Base-by-base conservation (phyloP, 1,140 invertebrate genomes). In the Diploscapter pachys region DNA sequence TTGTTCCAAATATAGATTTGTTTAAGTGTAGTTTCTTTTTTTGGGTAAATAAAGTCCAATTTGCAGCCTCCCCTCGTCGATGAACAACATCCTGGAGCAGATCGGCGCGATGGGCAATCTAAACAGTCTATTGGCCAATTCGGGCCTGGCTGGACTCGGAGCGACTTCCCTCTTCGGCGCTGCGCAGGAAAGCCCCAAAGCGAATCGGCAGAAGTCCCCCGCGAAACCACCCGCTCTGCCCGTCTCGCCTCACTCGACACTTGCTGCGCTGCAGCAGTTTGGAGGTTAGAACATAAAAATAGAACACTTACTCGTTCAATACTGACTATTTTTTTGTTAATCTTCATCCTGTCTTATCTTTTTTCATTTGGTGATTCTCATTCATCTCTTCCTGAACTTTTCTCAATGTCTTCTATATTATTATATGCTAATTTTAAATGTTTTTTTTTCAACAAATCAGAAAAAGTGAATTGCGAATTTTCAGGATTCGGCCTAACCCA, bases 241-340 rank as follows among this genome's bases (percentile, higher is more conserved):
- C 9, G 57, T 59, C 57, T 9, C 9, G 57, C 57, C 57, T 59
- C 57, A 59, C 13, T 13, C 13, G 57, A 13, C 9, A 59, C 9
- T 9, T 2, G 9, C 13, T 13, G 13, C 57, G 13, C 13, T 59
- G 13, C 57, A 59, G 57, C 57, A 9, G 13, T 11, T 13, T 59
- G 57, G 13, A 13, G 57, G 57, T 83, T 80, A 74, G 11, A 48
- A 11, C 48, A 13, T 9, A 31, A 2, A 76, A 73, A 31, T 31
- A 31, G 31, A 31, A 31, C 31, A 31, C 31, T 31, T 31, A 31
- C 31, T 31, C 31, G 31, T 31, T 31, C 31, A 31, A 31, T 31
- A 31, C 31, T 31, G 31, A 31, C 31, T 0, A 31, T 31, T 31
- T 31, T 31, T 31, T 31, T 31, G 31, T 1, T 31, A 31, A 31